Evolutionary conservation across 2,113 vertebrate genomes (phyloP).

Genomic region (Ivindomyrus marchei): DNA sequence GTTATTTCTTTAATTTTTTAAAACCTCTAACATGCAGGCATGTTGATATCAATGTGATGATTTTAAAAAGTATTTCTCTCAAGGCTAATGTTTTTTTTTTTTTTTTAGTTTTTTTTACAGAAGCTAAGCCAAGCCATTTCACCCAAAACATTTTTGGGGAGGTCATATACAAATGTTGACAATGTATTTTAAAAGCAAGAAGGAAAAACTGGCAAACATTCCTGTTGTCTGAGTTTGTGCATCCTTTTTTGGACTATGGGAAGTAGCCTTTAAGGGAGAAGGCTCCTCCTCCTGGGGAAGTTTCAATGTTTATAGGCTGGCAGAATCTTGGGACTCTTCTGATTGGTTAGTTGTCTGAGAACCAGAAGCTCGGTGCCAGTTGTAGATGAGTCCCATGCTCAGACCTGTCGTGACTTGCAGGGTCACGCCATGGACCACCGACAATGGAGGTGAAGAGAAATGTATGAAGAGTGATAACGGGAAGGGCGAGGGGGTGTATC

Average conservation of each 20-base stretch:
- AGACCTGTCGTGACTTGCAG: not conserved
- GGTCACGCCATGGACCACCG: not conserved
- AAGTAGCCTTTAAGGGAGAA: not conserved
- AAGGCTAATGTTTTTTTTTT: not conserved
- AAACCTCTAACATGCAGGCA: conserved; percentile 74
- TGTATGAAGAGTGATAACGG: not conserved
- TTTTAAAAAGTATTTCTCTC: conserved; percentile 25
- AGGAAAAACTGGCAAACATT: conserved; percentile 17
- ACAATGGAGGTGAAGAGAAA: not conserved
- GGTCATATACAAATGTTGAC: conserved; percentile 27
- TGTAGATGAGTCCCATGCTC: not conserved
- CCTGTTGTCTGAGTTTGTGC: conserved; percentile 8
- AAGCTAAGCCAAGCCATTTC: conserved; percentile 49
- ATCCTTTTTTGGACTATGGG: not conserved
- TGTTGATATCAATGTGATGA: conserved; percentile 58
- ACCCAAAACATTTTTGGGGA: conserved; percentile 54
- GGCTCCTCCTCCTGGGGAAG: not conserved
- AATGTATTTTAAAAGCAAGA: conserved; percentile 8
- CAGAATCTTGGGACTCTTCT: not conserved
- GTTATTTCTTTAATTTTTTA: conserved; percentile 35
- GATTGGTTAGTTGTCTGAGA: not conserved
- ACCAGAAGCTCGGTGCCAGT: not conserved
- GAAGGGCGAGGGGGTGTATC: not conserved
- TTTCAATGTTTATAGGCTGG: not conserved
- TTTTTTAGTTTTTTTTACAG: conserved; percentile 33